Evolutionary conservation across 2,797 vertebrate genomes (phyloP).

Genomic region (Chloroceryle amazona): DNA sequence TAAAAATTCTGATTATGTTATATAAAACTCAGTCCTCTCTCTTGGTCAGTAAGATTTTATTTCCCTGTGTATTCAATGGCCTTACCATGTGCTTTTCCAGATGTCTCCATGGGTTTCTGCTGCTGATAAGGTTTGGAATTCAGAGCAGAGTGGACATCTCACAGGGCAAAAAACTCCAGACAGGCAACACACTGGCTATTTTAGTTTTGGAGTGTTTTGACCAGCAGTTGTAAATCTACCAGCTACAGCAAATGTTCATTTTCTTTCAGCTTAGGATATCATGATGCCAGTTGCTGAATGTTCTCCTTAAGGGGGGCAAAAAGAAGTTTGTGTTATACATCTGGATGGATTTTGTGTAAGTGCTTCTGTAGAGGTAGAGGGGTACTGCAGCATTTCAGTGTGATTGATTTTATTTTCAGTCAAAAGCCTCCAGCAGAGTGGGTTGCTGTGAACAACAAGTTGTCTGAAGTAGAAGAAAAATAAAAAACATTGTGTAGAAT

Average conservation of each 20-base stretch:
- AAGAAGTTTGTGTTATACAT: background rate
- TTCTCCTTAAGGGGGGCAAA: background rate
- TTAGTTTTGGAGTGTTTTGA: background rate
- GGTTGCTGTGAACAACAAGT: background rate
- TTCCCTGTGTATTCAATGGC: background rate
- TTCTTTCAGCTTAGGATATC: background rate
- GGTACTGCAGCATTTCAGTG: background rate
- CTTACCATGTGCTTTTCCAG: background rate
- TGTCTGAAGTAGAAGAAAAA: background rate
- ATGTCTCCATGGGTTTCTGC: background rate
- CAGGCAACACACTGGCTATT: background rate
- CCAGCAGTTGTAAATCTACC: background rate
- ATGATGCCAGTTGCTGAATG: background rate
- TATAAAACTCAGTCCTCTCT: background rate
- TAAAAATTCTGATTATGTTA: background rate
- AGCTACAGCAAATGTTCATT: background rate
- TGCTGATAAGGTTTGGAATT: background rate
- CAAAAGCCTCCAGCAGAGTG: background rate
- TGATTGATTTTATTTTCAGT: background rate
- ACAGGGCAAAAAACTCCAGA: background rate
- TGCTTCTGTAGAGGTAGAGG: background rate
- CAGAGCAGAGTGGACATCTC: rapidly evolving
- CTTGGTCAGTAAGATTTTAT: background rate
- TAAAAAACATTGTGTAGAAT: background rate
- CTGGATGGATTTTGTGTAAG: background rate